phyloP scores from a whole-genome alignment of 2,113 vertebrate species.

The Arothron firmamentum region DNA sequence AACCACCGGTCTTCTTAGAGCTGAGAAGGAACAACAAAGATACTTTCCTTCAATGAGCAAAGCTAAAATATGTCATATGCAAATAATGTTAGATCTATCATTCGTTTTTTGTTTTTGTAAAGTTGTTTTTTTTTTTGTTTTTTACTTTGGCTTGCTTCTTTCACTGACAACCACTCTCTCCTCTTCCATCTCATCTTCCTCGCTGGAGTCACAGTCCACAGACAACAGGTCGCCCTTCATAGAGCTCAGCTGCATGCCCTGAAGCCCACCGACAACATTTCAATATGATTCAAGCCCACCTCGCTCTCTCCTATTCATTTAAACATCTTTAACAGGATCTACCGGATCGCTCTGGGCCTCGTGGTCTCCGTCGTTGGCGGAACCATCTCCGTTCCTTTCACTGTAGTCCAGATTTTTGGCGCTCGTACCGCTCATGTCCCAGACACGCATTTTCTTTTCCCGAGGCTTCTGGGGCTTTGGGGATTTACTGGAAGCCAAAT shows the following conservation, averaged over 20 bases:
- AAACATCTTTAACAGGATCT: not conserved
- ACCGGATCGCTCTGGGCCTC: slow-evolving; percentile 66
- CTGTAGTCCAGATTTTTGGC: slow-evolving; percentile 91
- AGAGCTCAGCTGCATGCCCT: slow-evolving; percentile 61
- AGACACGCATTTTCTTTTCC: slow-evolving; percentile 85
- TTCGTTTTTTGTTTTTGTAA: not conserved
- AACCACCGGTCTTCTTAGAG: slow-evolving; percentile 79
- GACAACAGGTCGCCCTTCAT: slow-evolving; percentile 85
- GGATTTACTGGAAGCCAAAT: slow-evolving; percentile 74
- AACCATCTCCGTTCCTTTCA: slow-evolving; percentile 57
- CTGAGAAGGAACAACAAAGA: slow-evolving; percentile 54
- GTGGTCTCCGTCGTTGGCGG: slow-evolving; percentile 48
- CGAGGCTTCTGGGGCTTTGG: slow-evolving; percentile 84
- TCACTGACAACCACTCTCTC: slow-evolving; percentile 70
- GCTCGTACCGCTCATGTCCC: slow-evolving; percentile 81
- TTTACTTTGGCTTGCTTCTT: slow-evolving; percentile 70
- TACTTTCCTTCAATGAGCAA: not conserved
- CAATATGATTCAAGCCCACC: not conserved
- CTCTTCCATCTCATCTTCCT: slow-evolving; percentile 52
- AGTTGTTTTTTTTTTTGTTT: not conserved
- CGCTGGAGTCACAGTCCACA: slow-evolving; percentile 88
- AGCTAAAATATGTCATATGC: not conserved
- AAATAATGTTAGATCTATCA: not conserved
- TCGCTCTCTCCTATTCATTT: not conserved
- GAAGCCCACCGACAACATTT: slow-evolving; percentile 13